Evolutionary conservation across 1,140 invertebrate genomes (phyloP).

Genomic region (Nebria ingens): DNA sequence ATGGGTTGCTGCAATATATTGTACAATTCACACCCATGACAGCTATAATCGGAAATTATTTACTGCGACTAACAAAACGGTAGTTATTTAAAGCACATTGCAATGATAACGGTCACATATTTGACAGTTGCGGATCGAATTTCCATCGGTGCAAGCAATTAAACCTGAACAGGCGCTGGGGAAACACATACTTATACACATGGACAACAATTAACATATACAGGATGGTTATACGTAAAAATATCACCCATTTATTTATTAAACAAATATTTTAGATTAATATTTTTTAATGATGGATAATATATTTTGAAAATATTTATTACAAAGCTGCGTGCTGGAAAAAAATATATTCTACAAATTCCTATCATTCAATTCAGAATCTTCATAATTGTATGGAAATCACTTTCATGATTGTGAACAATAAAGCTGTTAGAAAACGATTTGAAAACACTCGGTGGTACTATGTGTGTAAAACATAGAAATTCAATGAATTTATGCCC

Average conservation of each 20-base stretch:
- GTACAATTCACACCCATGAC: constrained; percentile 1
- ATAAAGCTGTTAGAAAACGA: too few species aligned
- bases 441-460: neutral
- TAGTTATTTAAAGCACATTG: neutral
- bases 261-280: too few species aligned
- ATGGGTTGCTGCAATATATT: too few species aligned
- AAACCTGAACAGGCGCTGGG: neutral
- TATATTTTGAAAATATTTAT: too few species aligned
- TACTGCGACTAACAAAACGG: constrained; percentile 6
- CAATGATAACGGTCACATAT: neutral
- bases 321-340: too few species aligned
- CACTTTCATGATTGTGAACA: too few species aligned
- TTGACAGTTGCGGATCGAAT: neutral
- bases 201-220: neutral
- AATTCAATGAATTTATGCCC: neutral
- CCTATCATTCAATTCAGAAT: too few species aligned
- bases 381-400: too few species aligned
- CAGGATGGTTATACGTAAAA: too few species aligned
- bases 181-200: neutral
- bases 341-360: too few species aligned
- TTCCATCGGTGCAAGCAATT: constrained; percentile 9
- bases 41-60: constrained; percentile 2
- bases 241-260: too few species aligned
- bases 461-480: neutral
- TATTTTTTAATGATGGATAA: too few species aligned